These are phyloP conservation scores for Puma concolor DNA, from an alignment of 2,113 vertebrate genomes.

Conservation along the genomic window DNA sequence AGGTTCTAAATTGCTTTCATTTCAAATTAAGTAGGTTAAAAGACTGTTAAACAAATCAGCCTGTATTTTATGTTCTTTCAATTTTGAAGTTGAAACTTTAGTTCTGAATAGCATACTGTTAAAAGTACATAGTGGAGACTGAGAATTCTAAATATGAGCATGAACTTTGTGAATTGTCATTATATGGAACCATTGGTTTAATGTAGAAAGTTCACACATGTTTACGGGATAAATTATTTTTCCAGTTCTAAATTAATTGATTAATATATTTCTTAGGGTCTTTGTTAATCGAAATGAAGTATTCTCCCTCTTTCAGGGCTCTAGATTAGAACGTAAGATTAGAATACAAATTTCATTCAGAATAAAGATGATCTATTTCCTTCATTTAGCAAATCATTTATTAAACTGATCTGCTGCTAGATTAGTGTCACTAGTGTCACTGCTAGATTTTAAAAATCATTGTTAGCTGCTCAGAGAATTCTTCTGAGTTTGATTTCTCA, in stretches of 20 bases:
- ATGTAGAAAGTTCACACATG: background rate
- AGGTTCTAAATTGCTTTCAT: conserved; percentile 46
- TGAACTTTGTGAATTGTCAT: conserved; percentile 4
- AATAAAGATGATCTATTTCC: conserved; percentile 13
- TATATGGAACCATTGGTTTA: background rate
- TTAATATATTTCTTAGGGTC: background rate
- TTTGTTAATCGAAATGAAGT: conserved; percentile 29
- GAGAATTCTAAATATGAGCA: conserved; percentile 2
- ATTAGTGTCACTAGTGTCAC: background rate
- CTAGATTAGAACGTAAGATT: conserved; percentile 31
- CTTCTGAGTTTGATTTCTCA: conserved; percentile 1
- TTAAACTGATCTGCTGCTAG: conserved; percentile 42
- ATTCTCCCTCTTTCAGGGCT: background rate
- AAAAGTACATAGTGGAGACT: conserved; percentile 10
- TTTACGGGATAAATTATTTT: conserved; percentile 47
- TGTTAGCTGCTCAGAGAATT: conserved; percentile 6
- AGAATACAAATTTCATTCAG: conserved; percentile 46
- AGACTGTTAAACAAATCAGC: conserved; percentile 2
- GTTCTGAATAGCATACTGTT: conserved; percentile 23
- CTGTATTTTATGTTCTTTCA: background rate
- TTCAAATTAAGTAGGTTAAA: conserved; percentile 46
- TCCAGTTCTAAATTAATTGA: background rate
- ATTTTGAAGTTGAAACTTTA: conserved; percentile 53
- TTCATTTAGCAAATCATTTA: conserved; percentile 25
- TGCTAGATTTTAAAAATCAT: conserved; percentile 16